These are phyloP conservation scores for Andrena trimmerana DNA, from an alignment of 2,888 invertebrate species.

Conservation along the genomic window DNA sequence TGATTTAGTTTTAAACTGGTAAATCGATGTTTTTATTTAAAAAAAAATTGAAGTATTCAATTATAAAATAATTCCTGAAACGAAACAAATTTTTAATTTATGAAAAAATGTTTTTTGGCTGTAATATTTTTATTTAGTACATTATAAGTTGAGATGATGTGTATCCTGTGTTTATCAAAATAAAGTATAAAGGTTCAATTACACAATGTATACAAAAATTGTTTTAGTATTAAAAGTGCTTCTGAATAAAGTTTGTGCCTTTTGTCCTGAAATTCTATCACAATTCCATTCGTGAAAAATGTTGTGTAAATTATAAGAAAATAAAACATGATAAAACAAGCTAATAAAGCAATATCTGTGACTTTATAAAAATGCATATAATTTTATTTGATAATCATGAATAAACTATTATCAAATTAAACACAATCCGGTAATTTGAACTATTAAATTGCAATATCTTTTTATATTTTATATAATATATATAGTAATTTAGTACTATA, in stretches of 20 bases:
- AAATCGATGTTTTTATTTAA: no score
- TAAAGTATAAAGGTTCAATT: not conserved
- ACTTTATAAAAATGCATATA: conserved; percentile 28
- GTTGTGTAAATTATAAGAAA: not conserved
- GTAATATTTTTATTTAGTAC: not conserved
- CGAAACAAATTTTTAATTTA: not conserved
- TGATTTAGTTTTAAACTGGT: no score
- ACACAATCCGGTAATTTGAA: conserved; percentile 41
- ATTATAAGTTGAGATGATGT: not conserved
- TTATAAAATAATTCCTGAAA: no score
- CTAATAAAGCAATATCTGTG: not conserved
- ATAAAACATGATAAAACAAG: not conserved
- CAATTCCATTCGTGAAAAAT: conserved; percentile 28
- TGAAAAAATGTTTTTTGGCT: not conserved
- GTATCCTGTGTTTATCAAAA: not conserved
- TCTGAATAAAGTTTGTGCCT: conserved; percentile 67
- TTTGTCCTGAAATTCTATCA: conserved; percentile 65
- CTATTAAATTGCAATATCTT: conserved; percentile 31
- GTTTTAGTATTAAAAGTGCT: conserved; percentile 34
- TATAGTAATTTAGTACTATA: not conserved
- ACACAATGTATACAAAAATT: not conserved
- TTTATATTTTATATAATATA: conserved; percentile 13
- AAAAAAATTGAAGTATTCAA: no score
- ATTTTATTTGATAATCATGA: conserved; percentile 36
- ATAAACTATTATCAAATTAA: conserved; percentile 33